Base-by-base conservation (phyloP, 2,113 vertebrate genomes). In the Piaya cayana region DNA sequence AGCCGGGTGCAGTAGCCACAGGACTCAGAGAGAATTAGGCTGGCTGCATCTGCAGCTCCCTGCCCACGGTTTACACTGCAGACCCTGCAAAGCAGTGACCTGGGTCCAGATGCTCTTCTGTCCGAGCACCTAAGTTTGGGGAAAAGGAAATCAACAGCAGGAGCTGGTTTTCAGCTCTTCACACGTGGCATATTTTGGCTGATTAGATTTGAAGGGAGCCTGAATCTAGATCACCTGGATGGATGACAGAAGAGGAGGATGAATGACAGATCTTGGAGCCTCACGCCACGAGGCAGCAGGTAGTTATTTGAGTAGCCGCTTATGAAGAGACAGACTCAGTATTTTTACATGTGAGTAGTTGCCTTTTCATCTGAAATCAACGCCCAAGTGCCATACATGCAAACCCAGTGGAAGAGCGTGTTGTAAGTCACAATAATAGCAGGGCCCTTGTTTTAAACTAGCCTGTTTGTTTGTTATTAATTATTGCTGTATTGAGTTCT, bases 1-100 rank as follows among this genome's bases (percentile, higher is more conserved):
- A 96, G 82, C 76, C n/a, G 72, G 37, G 76, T 92, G 69, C 69
- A 50, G 55, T 90, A 15, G 90, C 93, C 85, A 79, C 59, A 77
- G 76, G 29, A 42, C 88, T 80, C 60, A 2, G 15, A 56, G 67
- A 49, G 70, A 87, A 42, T 49, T 16, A 9, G 71, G 19, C 63
- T 80, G 88, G 12, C 70, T 93, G 60, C 68, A 63, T 45, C 52
- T 63, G 34, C 93, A 84, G 72, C 76, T 81, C 52, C n/a, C 56
- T 77, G 79, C 56, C 90, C 82, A 62, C 42, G 63, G 20, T 42
- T 52, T 64, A 32, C 32, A 2, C 12, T 74, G 50, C 67, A 71
- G 53, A 19, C 70, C 26, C 77, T 50, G 58, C 39, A 62, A 60
- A 58, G 25, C 16, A 42, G 29, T 62, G 43, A 16, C 26, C 45